phyloP scores from a whole-genome alignment of 37 sponge, comb jelly and placozoan genomes.

The Theonella swinhoei region DNA sequence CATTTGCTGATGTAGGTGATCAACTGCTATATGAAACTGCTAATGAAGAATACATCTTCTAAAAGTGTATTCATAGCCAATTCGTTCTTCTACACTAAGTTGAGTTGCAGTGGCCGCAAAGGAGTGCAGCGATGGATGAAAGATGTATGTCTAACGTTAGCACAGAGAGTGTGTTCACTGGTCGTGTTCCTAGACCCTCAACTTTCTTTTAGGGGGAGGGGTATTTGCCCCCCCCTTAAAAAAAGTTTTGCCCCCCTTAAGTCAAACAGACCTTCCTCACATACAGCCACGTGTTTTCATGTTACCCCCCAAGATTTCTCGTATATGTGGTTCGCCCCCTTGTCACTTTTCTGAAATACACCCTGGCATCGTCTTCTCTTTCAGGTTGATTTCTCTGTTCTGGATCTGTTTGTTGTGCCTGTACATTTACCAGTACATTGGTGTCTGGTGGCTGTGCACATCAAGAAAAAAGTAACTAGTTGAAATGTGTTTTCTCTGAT shows the following conservation, averaged over 20 bases:
- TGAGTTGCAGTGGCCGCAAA: conserved; percentile 9
- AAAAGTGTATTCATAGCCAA: conserved; percentile 7
- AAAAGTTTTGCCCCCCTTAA: too few relatives aligned
- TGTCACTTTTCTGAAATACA: too few relatives aligned
- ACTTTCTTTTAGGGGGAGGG: too few relatives aligned
- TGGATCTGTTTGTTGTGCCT: conserved; percentile 23
- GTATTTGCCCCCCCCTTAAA: too few relatives aligned
- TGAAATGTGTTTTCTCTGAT: not conserved
- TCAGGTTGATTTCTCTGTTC: not conserved
- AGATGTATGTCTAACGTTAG: too few relatives aligned
- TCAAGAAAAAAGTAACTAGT: conserved; percentile 7
- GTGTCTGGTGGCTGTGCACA: conserved; percentile 22
- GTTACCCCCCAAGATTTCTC: too few relatives aligned
- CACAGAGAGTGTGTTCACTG: too few relatives aligned
- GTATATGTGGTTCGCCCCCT: too few relatives aligned
- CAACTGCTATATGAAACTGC: conserved; percentile 39
- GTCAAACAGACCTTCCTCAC: too few relatives aligned
- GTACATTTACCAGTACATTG: conserved; percentile 41
- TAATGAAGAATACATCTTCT: not conserved
- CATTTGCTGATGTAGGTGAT: conserved; percentile 13
- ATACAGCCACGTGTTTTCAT: too few relatives aligned
- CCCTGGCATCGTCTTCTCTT: not conserved
- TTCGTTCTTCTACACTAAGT: conserved; percentile 64
- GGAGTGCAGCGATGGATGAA: conserved; percentile 37
- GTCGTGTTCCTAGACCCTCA: too few relatives aligned